Conservation (phyloP, 2,888 invertebrate genomes). For the Nomada flava region DNA sequence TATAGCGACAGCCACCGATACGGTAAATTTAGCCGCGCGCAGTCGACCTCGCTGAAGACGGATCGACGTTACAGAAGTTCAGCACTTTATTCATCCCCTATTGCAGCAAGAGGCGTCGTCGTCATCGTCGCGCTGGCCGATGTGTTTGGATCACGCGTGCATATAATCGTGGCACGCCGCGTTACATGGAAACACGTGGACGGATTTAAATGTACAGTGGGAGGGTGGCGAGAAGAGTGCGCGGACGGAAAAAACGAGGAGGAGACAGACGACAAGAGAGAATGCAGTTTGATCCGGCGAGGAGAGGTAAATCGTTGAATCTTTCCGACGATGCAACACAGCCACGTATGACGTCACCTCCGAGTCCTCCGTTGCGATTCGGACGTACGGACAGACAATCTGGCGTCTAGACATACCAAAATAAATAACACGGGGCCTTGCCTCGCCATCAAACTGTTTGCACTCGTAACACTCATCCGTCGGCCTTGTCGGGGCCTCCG, state of each 20-base stretch:
- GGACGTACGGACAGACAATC: slow-evolving; percentile 82
- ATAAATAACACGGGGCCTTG: slow-evolving; percentile 79
- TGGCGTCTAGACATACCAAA: slow-evolving; percentile 83
- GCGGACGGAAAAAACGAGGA: slow-evolving; percentile 12
- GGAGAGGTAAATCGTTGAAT: slow-evolving; percentile 39
- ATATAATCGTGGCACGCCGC: slow-evolving; percentile 43
- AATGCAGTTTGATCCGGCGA: slow-evolving; percentile 35
- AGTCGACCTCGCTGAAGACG: not conserved
- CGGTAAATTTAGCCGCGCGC: slow-evolving; percentile 15
- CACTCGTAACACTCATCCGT: slow-evolving; percentile 70
- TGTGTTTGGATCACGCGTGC: slow-evolving; percentile 53
- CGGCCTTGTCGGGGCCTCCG: slow-evolving; percentile 67
- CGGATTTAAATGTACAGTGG: slow-evolving; percentile 49
- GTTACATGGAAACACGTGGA: slow-evolving; percentile 42
- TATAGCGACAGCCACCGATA: not conserved
- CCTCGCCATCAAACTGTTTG: slow-evolving; percentile 79
- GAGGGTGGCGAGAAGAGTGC: slow-evolving; percentile 3
- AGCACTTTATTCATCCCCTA: slow-evolving; percentile 60
- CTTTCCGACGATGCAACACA: slow-evolving; percentile 66
- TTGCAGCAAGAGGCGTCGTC: slow-evolving; percentile 10
- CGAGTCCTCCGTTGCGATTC: slow-evolving; percentile 77
- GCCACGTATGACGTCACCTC: slow-evolving; percentile 77
- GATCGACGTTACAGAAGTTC: not conserved
- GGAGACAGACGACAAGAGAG: slow-evolving; percentile 21
- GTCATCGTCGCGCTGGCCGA: slow-evolving; percentile 8